These are phyloP conservation scores for Notiomystis cincta DNA, from an alignment of 2,113 vertebrate genomes.

Conservation along the genomic window DNA sequence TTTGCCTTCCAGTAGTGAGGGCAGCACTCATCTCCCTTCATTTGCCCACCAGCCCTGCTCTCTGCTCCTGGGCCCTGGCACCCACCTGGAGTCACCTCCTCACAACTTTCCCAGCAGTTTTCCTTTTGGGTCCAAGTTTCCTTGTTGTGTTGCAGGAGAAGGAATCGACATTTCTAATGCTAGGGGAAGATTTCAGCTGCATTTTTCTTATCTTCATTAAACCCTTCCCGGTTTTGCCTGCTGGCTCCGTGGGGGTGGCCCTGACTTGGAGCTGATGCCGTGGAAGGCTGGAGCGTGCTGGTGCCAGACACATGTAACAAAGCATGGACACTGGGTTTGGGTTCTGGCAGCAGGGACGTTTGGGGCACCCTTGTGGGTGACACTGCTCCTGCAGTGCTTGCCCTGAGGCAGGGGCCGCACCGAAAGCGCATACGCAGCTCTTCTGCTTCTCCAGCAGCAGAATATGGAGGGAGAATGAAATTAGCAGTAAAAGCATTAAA, in stretches of 20 bases:
- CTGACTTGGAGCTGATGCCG: not conserved
- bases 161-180: not conserved
- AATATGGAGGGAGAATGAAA: constrained; percentile 67
- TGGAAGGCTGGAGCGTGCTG: not conserved
- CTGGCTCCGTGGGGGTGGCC: rapidly evolving
- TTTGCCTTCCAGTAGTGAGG: not conserved
- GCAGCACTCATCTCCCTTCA: not conserved
- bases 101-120: not conserved
- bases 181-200: not conserved
- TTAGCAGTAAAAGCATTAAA: constrained; percentile 79
- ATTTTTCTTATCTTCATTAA: not conserved
- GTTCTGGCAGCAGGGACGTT: not conserved
- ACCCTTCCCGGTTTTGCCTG: not conserved
- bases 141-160: not conserved
- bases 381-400: not conserved
- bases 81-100: not conserved
- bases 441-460: constrained; percentile 46
- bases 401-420: not conserved
- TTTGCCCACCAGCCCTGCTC: not conserved
- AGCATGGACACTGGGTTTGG: rapidly evolving
- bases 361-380: not conserved
- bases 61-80: not conserved
- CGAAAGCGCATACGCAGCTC: constrained; percentile 46
- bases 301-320: not conserved
- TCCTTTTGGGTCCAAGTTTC: not conserved